phyloP scores from a whole-genome alignment of 35 echinoderm and acorn worm species.

The Lytechinus pictus region DNA sequence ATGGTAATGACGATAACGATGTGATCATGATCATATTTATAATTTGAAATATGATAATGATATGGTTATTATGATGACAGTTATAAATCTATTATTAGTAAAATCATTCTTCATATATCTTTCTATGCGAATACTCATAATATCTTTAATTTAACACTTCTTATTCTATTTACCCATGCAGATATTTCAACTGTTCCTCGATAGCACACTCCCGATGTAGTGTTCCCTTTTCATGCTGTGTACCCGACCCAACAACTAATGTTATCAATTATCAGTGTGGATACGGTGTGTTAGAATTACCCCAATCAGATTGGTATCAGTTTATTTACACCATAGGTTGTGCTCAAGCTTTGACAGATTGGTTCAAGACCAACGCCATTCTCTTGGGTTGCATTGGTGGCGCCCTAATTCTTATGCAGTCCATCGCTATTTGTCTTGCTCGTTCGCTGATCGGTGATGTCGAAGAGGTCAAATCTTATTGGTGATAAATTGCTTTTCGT shows the following conservation, averaged over 20 bases:
- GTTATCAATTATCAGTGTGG: slow-evolving; percentile 97
- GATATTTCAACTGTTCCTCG: slow-evolving; percentile 88
- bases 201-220: slow-evolving; percentile 73
- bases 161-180: slow-evolving; percentile 8
- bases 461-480: slow-evolving; percentile 85
- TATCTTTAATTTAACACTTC: neutral
- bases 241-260: slow-evolving; percentile 39
- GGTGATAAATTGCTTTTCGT: slow-evolving; percentile 52
- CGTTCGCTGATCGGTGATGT: slow-evolving; percentile 83
- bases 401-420: slow-evolving; percentile 77
- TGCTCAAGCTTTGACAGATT: slow-evolving; percentile 66
- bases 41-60: too few species aligned
- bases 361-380: slow-evolving; percentile 87
- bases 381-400: slow-evolving; percentile 66
- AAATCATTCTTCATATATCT: too few species aligned
- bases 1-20: too few species aligned
- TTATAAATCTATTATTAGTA: too few species aligned
- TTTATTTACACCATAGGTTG: slow-evolving; percentile 80
- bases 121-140: too few species aligned
- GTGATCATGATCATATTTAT: too few species aligned
- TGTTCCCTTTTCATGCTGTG: slow-evolving; percentile 93
- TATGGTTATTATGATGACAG: too few species aligned
- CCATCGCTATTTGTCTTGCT: slow-evolving; percentile 76
- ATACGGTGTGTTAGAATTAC: slow-evolving; percentile 58
- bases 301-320: neutral